Evolutionary conservation across 2,797 vertebrate species (phyloP).

Genomic region (Tolypeutes matacus): DNA sequence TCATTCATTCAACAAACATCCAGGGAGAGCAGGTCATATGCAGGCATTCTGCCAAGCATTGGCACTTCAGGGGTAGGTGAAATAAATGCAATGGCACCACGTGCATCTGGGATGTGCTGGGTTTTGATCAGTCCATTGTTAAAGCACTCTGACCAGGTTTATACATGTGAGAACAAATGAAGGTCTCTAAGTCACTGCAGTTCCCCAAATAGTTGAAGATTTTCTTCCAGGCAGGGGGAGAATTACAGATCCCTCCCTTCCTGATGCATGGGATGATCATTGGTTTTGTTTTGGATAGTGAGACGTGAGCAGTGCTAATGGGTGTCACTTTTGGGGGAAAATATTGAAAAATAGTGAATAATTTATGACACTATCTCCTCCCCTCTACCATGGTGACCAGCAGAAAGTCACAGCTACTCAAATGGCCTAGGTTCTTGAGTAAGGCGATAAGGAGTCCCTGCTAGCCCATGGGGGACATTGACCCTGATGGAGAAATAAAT

Average conservation of each 20-base stretch:
- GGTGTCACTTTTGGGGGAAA: background rate
- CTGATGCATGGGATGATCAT: background rate
- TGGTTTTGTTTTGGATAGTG: background rate
- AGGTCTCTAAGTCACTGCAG: background rate
- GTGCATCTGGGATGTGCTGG: background rate
- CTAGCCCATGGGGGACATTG: background rate
- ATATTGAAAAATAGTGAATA: background rate
- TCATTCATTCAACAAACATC: background rate
- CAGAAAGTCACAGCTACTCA: background rate
- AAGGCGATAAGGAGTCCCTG: background rate
- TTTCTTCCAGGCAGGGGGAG: background rate
- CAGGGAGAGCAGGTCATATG: background rate
- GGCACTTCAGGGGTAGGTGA: background rate
- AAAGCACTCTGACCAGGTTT: background rate
- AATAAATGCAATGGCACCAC: background rate
- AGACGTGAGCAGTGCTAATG: background rate
- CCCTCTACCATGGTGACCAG: background rate
- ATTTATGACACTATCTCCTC: accelerated
- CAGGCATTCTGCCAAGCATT: background rate
- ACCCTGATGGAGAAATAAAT: background rate
- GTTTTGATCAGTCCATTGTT: background rate
- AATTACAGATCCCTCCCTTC: background rate
- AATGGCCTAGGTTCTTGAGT: background rate
- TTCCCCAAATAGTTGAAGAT: background rate
- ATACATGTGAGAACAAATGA: background rate